Base-by-base conservation (phyloP, 2,888 invertebrate genomes). In the Meloe dianella region DNA sequence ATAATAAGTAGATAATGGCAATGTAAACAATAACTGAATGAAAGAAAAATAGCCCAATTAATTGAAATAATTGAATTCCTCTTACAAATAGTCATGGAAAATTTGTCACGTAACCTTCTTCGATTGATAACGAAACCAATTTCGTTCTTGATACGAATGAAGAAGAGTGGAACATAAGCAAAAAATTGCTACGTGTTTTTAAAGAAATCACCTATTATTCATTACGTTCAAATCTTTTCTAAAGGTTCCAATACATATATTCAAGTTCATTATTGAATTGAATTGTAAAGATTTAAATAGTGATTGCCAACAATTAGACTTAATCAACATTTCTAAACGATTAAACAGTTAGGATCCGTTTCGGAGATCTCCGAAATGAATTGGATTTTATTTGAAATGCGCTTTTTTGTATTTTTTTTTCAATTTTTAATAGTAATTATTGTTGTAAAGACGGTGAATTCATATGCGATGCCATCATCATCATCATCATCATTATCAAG, bases 121-220 rank as follows among this genome's bases (percentile, higher is more conserved):
- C 47, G 51, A 51, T 51, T 51, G 51, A 51, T 51, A 51, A 51
- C 22, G 22, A 51, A 51, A 22, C 51, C 51, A 51, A 51, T 51
- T 51, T 51, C 22, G 22, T 41, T 32, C 24, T 51, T 51, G 47
- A 51, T 51, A 51, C 22, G n/a, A 4, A 9, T 10, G 47, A 51
- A 12, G 10, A 22, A 20, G 8, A 8, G 20, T 20, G 6, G 20
- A 51, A 20, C 10, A 10, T 6, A 12, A 51, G 12, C 7, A 51
- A 51, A 20, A 20, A 51, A 51, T 51, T 22, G 9, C 9, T 9
- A 10, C 20, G 9, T 51, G 47, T 20, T 51, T 22, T 22, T 51
- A 22, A 41, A 1, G 22, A 10, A 51, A 10, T 22, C 47, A 51
- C 20, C 20, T 1, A 51, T 51, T 51, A 20, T 51, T 10, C 12